Percentiles rank a stretch among this genome's conserved stretches.
phyloP scores from a whole-genome alignment of 2,113 vertebrate species.

The Neolamprologus cancellatus region DNA sequence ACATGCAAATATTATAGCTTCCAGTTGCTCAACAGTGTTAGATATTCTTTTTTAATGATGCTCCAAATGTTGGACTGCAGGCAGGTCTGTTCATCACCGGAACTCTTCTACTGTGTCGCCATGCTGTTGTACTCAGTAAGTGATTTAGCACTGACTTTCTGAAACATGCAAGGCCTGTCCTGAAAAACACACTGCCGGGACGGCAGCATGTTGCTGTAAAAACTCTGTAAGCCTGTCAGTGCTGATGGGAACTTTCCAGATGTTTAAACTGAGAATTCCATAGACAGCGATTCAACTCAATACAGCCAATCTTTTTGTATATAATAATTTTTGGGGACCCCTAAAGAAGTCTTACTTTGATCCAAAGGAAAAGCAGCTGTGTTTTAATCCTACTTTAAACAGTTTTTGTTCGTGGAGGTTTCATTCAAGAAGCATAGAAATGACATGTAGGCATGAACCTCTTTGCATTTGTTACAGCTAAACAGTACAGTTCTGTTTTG shows the following conservation, averaged over 20 bases:
- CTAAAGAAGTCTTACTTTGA: not conserved
- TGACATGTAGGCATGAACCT: rapidly evolving
- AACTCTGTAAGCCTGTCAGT: not conserved
- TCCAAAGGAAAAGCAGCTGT: rapidly evolving
- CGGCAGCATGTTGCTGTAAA: not conserved
- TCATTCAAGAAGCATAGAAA: not conserved
- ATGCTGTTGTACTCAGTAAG: not conserved
- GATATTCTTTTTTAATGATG: not conserved
- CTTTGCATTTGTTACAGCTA: not conserved
- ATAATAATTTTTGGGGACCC: not conserved
- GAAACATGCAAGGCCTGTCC: not conserved
- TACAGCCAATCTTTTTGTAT: not conserved
- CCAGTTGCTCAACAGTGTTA: not conserved
- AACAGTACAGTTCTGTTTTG: not conserved
- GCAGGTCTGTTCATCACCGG: not conserved
- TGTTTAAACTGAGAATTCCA: not conserved
- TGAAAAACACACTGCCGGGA: not conserved
- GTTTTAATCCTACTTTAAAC: not conserved
- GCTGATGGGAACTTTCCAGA: not conserved
- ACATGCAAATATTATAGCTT: not conserved
- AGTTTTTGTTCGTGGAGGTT: rapidly evolving
- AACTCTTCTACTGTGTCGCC: not conserved
- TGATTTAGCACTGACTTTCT: not conserved
- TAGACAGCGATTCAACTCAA: not conserved
- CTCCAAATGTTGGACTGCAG: not conserved